Conservation (phyloP, 2,113 vertebrate genomes). For the Gavia stellata region DNA sequence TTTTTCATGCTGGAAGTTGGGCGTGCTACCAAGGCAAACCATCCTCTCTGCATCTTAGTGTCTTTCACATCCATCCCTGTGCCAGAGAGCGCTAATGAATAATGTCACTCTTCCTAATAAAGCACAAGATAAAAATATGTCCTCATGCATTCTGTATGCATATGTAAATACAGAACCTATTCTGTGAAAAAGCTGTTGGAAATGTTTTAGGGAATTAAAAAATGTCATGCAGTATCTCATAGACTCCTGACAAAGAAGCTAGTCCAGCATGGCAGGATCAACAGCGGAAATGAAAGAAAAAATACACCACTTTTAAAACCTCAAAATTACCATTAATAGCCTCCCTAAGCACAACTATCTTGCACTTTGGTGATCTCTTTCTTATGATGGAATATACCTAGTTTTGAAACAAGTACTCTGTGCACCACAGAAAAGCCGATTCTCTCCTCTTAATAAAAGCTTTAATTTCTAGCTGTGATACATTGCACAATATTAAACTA, state of each 20-base stretch:
- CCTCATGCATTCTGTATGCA: neutral
- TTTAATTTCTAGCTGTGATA: neutral
- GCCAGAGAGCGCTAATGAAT: neutral
- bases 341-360: neutral
- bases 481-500: fast-evolving
- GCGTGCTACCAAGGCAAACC: neutral
- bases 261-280: neutral
- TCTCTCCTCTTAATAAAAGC: neutral
- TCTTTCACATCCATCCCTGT: neutral
- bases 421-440: neutral
- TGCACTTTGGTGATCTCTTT: neutral
- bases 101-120: neutral
- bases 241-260: neutral
- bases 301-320: neutral
- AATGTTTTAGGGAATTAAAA: neutral
- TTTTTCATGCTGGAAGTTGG: neutral
- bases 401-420: neutral
- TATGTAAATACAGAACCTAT: neutral
- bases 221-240: neutral
- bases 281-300: neutral
- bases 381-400: neutral
- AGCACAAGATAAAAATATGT: neutral
- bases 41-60: neutral
- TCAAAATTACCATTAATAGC: neutral
- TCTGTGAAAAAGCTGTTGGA: neutral